Evolutionary conservation across 2,113 vertebrate genomes (phyloP), one percentile per base, ranked within the genome.

Genomic region (Guaruba guarouba): DNA sequence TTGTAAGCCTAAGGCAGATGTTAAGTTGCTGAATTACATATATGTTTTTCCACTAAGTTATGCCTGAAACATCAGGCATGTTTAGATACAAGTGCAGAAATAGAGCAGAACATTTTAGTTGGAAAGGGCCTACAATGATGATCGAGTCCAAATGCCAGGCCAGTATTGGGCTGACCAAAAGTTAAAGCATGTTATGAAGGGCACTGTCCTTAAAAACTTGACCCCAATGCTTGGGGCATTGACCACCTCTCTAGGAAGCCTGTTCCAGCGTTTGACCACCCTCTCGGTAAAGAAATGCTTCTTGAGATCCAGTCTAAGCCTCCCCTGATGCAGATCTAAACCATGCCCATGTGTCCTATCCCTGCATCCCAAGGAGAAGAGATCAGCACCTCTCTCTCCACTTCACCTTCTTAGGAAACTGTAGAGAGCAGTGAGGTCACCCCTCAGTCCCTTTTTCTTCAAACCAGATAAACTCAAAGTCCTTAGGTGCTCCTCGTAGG

Each of bases 341-440:
- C 41, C 3, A 2, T 83, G 76, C 10, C 16, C 29, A 44, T 0
- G 0, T 17, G 6, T 70, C 11, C 52, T 62, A 5, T 37, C 8
- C 7, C 55, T 44, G 37, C 19, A 64, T 84, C 24, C 9, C 4
- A 55, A 24, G 28, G 51, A 55, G 27, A 57, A 71, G 62, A 63
- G 48, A 17, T 83, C 33, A 35, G 59, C 35, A 17, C 10, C 29
- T 77, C 23, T 11, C 11, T 39, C 33, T 68, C 5, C 43, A 17
- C 8, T 14, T 86, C 9, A 19, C 11, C 18, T 54, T 4, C 23
- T 70, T 29, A 24, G 59, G 44, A 68, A 46, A 25, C 19, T 41
- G 16, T 3, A 11, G 57, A 77, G 62, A 80, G 28, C 48, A 11
- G 4, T 5, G 51, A 79, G 11, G 15, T n/a, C 3, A 1, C 16